Conservation (phyloP, 2,113 vertebrate genomes). For the Anoura caudifer region DNA sequence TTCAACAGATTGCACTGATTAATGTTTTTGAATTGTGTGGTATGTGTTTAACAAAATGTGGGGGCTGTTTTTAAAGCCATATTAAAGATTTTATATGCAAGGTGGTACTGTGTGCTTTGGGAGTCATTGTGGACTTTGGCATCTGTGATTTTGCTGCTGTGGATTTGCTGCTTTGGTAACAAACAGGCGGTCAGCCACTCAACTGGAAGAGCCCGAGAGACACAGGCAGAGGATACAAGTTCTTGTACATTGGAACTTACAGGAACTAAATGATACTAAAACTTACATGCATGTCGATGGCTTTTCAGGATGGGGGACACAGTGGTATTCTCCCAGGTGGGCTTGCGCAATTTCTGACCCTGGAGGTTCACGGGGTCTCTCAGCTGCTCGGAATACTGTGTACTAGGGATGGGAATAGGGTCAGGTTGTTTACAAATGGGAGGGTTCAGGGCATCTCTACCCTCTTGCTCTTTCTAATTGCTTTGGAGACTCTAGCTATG, state of each 20-base stretch:
- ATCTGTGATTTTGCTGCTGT: slow-evolving; percentile 31
- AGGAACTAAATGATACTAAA: too few relatives aligned
- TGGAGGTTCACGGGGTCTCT: background rate
- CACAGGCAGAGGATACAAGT: background rate
- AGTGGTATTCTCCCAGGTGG: background rate
- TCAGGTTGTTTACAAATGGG: background rate
- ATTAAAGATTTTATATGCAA: slow-evolving; percentile 24
- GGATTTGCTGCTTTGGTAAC: slow-evolving; percentile 51
- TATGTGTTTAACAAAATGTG: slow-evolving; percentile 40
- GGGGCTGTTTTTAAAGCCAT: slow-evolving; percentile 40
- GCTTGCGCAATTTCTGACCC: background rate
- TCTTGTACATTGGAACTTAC: background rate
- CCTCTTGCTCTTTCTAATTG: background rate
- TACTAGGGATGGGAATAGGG: background rate
- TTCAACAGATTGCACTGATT: slow-evolving; percentile 32
- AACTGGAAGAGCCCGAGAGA: background rate
- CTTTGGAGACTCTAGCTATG: background rate
- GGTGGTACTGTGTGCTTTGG: background rate
- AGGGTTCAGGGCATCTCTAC: background rate
- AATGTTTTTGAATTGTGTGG: slow-evolving; percentile 46
- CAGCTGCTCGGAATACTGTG: background rate
- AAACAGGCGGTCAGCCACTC: background rate
- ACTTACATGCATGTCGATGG: background rate
- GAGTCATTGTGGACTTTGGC: slow-evolving; percentile 37
- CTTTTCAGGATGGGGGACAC: background rate